A percentile compares a stretch with the other conserved stretches of the same genome.
Conservation (phyloP, 2,113 vertebrate species). For the Zingel zingel region DNA sequence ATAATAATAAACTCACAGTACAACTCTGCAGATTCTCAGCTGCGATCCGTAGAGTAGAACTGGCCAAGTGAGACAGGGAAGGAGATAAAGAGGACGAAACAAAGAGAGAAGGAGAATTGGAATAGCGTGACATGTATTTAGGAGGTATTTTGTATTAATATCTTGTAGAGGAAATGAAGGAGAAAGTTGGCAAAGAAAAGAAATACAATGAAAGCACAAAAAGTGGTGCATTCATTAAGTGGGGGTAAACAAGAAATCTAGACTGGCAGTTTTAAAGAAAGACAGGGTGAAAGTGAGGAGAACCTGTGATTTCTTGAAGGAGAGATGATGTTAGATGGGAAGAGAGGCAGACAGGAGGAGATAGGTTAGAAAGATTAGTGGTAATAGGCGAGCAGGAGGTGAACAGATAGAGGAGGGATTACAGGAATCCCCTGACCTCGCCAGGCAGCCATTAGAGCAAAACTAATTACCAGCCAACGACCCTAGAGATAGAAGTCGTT, state of each 20-base stretch:
- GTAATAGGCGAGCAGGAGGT: slow-evolving; percentile 78
- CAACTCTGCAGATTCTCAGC: slow-evolving; percentile 55
- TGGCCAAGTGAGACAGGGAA: slow-evolving; percentile 22
- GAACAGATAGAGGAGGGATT: slow-evolving; percentile 82
- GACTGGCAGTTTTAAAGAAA: neutral
- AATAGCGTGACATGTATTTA: slow-evolving; percentile 34
- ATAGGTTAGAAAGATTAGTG: slow-evolving; percentile 81
- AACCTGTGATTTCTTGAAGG: slow-evolving; percentile 58
- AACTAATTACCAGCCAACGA: slow-evolving; percentile 83
- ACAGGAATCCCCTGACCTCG: slow-evolving; percentile 82
- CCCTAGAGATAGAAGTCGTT: slow-evolving; percentile 74
- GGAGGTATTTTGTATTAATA: slow-evolving; percentile 43
- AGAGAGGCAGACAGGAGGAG: slow-evolving; percentile 65
- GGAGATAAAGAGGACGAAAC: slow-evolving; percentile 32
- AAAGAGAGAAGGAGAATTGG: slow-evolving; percentile 12
- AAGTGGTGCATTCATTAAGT: slow-evolving; percentile 11
- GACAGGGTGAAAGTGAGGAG: slow-evolving; percentile 20
- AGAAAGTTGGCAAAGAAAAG: neutral
- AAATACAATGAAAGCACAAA: neutral
- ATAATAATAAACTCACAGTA: slow-evolving; percentile 63
- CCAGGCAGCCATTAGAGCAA: slow-evolving; percentile 81
- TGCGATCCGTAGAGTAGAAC: slow-evolving; percentile 40
- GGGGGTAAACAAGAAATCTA: slow-evolving; percentile 2
- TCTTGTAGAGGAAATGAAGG: neutral
- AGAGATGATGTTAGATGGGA: slow-evolving; percentile 55